phyloP scores from a whole-genome alignment of 1,140 invertebrate species.

The Temnothorax nylanderi region DNA sequence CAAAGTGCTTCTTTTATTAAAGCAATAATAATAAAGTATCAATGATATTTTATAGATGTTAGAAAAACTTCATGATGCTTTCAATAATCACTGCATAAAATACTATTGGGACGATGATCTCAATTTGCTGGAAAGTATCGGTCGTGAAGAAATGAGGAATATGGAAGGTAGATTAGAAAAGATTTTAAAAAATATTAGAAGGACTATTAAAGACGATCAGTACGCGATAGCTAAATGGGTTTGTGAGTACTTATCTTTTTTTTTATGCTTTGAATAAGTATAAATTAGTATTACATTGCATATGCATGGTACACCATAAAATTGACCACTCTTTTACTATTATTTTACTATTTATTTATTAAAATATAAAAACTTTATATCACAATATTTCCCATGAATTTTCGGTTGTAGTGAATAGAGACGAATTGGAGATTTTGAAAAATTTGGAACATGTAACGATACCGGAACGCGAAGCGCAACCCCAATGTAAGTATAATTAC shows the following conservation, averaged over 20 bases:
- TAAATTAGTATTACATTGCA: background rate
- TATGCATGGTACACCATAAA: background rate
- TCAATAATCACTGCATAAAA: background rate
- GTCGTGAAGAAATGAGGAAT: background rate
- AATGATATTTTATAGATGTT: constrained; percentile 74
- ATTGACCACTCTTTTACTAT: too few relatives aligned
- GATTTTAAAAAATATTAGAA: constrained; percentile 64
- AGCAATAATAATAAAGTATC: constrained; percentile 37
- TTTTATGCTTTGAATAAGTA: background rate
- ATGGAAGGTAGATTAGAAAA: constrained; percentile 45
- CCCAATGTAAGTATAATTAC: background rate
- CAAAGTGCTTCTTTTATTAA: constrained; percentile 44
- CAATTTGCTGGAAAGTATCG: constrained; percentile 73
- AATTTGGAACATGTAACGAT: background rate
- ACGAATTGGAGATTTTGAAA: background rate
- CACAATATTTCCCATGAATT: background rate
- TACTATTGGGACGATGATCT: constrained; percentile 70
- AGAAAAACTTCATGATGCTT: constrained; percentile 59
- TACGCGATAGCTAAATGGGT: constrained; percentile 62
- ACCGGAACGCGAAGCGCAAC: too few relatives aligned
- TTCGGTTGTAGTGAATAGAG: background rate
- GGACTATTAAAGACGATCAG: constrained; percentile 23
- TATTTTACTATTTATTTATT: background rate
- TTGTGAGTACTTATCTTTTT: constrained; percentile 68
- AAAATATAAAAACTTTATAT: background rate